Evolutionary conservation across 2,113 vertebrate genomes (phyloP).

Genomic region (Daboia siamensis): DNA sequence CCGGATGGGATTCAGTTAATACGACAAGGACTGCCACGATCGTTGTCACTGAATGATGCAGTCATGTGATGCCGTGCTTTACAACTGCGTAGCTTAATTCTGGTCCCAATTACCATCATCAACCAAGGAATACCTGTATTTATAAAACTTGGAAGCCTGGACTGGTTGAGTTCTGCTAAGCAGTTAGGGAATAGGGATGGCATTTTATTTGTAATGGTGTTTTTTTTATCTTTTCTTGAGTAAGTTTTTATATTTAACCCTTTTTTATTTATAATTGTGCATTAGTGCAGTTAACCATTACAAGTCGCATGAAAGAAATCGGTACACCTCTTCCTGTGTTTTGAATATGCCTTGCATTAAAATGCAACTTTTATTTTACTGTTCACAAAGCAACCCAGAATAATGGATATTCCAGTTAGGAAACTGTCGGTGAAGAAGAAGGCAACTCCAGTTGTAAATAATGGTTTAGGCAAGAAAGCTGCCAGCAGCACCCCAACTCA

Average conservation of each 20-base stretch:
- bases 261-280: neutral
- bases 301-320: neutral
- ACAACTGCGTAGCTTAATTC: neutral
- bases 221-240: conserved; percentile 23
- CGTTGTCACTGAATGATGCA: neutral
- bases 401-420: conserved; percentile 70
- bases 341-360: conserved; percentile 44
- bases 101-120: neutral
- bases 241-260: conserved; percentile 10
- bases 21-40: neutral
- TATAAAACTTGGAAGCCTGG: conserved; percentile 26
- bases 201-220: neutral
- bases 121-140: neutral
- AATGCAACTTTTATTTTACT: conserved; percentile 60
- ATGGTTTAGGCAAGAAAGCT: conserved; percentile 68
- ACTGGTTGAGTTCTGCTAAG: neutral
- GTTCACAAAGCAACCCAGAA: conserved; percentile 76
- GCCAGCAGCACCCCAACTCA: conserved; percentile 59
- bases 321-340: neutral
- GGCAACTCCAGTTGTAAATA: conserved; percentile 58
- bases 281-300: neutral
- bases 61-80: neutral
- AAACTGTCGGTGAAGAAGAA: conserved; percentile 73
- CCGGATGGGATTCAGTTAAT: neutral
- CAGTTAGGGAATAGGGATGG: neutral